Evolutionary conservation across 2,113 vertebrate species (phyloP).

Genomic region (Balaeniceps rex): DNA sequence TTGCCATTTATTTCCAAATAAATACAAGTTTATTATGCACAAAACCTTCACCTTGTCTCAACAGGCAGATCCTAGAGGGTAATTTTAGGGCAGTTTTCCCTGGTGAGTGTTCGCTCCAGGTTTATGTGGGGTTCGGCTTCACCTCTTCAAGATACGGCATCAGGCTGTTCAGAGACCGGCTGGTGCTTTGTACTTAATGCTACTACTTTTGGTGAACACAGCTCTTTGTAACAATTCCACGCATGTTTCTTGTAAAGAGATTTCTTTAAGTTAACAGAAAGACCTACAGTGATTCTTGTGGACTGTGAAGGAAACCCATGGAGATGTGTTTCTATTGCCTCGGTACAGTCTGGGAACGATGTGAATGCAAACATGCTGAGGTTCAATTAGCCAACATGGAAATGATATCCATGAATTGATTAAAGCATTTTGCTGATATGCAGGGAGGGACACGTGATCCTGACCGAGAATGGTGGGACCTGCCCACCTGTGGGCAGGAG

Average conservation of each 20-base stretch:
- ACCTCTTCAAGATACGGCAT: neutral
- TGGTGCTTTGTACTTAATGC: neutral
- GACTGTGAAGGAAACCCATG: neutral
- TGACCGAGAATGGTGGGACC: neutral
- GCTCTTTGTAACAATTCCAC: neutral
- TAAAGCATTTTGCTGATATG: neutral
- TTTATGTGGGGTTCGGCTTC: neutral
- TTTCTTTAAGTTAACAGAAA: neutral
- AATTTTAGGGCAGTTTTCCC: neutral
- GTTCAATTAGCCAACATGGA: neutral
- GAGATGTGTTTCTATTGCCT: neutral
- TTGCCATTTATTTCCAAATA: neutral
- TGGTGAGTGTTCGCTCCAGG: neutral
- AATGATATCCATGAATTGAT: neutral
- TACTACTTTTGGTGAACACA: neutral
- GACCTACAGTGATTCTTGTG: neutral
- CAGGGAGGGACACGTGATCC: accelerated
- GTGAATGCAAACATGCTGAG: neutral
- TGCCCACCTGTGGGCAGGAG: neutral
- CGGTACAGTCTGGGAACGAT: accelerated
- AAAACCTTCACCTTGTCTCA: neutral
- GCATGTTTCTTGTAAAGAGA: neutral
- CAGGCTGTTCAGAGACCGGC: neutral
- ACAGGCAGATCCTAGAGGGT: neutral
- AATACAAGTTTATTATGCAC: neutral